These are phyloP conservation scores for Zaprionus kolodkinae DNA, from an alignment of 1,140 invertebrate species.

Conservation along the genomic window DNA sequence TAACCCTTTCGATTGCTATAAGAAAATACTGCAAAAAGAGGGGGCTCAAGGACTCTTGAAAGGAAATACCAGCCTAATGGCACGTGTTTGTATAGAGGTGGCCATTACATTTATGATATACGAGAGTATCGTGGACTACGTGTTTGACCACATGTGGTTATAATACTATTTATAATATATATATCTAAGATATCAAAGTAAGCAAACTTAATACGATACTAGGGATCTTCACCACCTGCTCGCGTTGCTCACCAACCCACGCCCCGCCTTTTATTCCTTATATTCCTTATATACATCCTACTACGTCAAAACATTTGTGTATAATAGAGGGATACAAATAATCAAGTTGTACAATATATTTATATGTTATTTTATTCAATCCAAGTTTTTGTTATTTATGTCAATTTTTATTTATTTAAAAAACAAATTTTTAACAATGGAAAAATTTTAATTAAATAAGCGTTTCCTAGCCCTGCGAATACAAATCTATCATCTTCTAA, in stretches of 20 bases:
- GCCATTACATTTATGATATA: constrained; percentile 96
- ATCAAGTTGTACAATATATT: too few relatives aligned
- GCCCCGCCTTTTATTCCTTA: too few relatives aligned
- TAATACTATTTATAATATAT: too few relatives aligned
- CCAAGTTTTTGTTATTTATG: not conserved
- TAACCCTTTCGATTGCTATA: constrained; percentile 94
- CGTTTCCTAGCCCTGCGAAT: not conserved
- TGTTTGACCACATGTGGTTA: not conserved
- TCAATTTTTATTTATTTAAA: constrained; percentile 5
- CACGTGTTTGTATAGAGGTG: constrained; percentile 97
- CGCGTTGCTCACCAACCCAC: too few relatives aligned
- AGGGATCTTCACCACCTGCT: too few relatives aligned
- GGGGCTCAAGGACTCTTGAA: constrained; percentile 98
- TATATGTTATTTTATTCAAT: too few relatives aligned
- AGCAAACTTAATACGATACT: too few relatives aligned
- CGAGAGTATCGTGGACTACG: constrained; percentile 6
- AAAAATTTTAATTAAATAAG: not conserved
- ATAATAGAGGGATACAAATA: too few relatives aligned
- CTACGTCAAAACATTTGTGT: too few relatives aligned
- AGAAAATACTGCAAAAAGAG: constrained; percentile 95
- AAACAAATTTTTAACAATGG: too few relatives aligned
- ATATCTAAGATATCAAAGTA: too few relatives aligned
- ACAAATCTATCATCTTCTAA: not conserved
- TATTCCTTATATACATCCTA: too few relatives aligned
- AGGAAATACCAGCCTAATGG: constrained; percentile 96